Conservation (phyloP, 2,888 invertebrate genomes). For the Eutolmus rufibarbis region DNA sequence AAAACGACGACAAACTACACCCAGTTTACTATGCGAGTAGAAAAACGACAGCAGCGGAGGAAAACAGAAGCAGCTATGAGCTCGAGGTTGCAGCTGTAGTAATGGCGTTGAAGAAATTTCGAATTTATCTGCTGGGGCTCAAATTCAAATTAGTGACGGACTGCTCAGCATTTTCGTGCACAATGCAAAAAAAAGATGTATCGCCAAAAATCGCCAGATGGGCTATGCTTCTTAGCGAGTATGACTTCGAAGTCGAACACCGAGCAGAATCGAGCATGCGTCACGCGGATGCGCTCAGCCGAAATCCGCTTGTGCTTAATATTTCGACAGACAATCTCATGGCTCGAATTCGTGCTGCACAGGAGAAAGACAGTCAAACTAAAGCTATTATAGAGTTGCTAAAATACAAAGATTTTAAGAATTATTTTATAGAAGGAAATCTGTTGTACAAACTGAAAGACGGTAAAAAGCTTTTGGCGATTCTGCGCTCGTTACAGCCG, state of each 20-base stretch:
- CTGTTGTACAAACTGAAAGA: slow-evolving; percentile 50
- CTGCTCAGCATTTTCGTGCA: slow-evolving; percentile 52
- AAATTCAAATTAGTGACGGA: slow-evolving; percentile 47
- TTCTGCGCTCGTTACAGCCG: slow-evolving; percentile 54
- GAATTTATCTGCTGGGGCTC: not conserved
- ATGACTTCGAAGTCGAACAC: slow-evolving; percentile 17
- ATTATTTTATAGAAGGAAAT: slow-evolving; percentile 29
- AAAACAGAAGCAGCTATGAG: slow-evolving; percentile 43
- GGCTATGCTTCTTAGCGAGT: slow-evolving; percentile 25
- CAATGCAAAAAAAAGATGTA: slow-evolving; percentile 48
- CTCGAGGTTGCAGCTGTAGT: not conserved
- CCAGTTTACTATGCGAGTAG: slow-evolving; percentile 52
- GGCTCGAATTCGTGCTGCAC: not conserved
- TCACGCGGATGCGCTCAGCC: slow-evolving; percentile 36
- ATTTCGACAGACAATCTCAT: not conserved
- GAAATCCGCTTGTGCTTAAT: not conserved
- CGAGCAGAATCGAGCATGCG: slow-evolving; percentile 5
- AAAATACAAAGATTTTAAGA: slow-evolving; percentile 45
- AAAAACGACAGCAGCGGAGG: slow-evolving; percentile 51
- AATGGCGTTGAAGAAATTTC: not conserved
- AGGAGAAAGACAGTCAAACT: slow-evolving; percentile 49
- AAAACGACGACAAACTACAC: slow-evolving; percentile 45
- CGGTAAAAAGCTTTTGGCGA: slow-evolving; percentile 46
- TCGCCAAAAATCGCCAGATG: slow-evolving; percentile 50
- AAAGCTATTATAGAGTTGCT: slow-evolving; percentile 49